These are phyloP conservation scores for Hyles euphorbiae DNA, from an alignment of 1,140 invertebrate genomes.

Conservation along the genomic window DNA sequence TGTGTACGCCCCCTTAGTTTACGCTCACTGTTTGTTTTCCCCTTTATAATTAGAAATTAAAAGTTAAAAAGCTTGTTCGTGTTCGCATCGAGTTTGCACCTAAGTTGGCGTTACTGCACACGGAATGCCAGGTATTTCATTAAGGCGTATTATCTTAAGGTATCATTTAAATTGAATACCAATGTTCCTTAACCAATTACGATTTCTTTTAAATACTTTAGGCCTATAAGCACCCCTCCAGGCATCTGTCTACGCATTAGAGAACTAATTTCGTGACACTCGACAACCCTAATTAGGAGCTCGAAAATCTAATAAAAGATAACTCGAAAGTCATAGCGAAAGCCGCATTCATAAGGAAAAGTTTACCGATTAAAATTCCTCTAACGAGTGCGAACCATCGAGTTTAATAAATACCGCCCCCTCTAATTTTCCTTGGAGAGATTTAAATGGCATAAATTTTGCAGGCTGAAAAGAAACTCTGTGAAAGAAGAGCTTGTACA, in stretches of 20 bases:
- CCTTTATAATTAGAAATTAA: constrained; percentile 36
- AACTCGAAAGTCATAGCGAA: constrained; percentile 56
- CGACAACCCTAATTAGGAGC: constrained; percentile 66
- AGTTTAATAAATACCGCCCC: constrained; percentile 71
- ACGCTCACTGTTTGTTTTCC: constrained; percentile 34
- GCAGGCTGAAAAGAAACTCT: constrained; percentile 69
- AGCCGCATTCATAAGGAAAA: constrained; percentile 71
- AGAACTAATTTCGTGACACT: constrained; percentile 59
- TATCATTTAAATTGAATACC: too few species aligned
- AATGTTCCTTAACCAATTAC: too few species aligned
- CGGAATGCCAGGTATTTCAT: neutral
- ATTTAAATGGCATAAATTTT: constrained; percentile 72
- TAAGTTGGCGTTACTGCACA: neutral
- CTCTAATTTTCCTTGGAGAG: constrained; percentile 70
- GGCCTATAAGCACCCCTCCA: too few species aligned
- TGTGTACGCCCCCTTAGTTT: constrained; percentile 39
- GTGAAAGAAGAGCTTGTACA: constrained; percentile 70
- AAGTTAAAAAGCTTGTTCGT: constrained; percentile 33
- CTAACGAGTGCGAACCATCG: constrained; percentile 68
- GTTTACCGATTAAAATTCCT: constrained; percentile 72
- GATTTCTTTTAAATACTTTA: too few species aligned
- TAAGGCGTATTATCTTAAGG: neutral
- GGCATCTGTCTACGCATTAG: constrained; percentile 20
- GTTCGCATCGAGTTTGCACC: neutral
- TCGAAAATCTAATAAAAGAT: constrained; percentile 70